A percentile compares a stretch with the other conserved stretches of the same genome.
Conservation (phyloP, 2,113 vertebrate genomes). For the Scophthalmus maximus region DNA sequence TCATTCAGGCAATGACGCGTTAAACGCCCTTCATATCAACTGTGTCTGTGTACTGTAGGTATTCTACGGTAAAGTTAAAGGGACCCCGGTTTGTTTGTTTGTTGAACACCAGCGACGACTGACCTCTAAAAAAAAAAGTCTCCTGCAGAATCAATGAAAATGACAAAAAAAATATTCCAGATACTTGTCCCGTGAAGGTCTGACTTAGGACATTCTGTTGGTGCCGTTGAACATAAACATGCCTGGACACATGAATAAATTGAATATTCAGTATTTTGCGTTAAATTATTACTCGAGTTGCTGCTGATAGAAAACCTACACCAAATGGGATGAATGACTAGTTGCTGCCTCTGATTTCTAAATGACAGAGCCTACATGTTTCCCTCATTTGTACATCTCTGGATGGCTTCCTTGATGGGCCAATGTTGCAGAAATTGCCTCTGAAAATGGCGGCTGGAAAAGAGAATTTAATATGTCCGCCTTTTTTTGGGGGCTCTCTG, state of each 20-base stretch:
- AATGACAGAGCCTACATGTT: conserved; percentile 21
- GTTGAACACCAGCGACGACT: not conserved
- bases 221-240: conserved; percentile 20
- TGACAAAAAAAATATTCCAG: not conserved
- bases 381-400: conserved; percentile 8
- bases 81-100: not conserved
- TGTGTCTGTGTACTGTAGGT: not conserved
- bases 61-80: conserved; percentile 1
- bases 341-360: conserved; percentile 24
- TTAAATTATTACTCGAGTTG: not conserved
- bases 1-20: conserved; percentile 15
- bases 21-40: not conserved
- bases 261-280: conserved; percentile 22
- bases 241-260: not conserved
- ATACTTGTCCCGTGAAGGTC: not conserved
- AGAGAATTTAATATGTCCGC: conserved; percentile 40
- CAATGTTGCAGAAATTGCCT: conserved; percentile 33
- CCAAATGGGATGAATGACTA: conserved; percentile 26
- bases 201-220: not conserved
- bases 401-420: conserved; percentile 19
- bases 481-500: conserved; percentile 36
- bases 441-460: conserved; percentile 76
- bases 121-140: not conserved
- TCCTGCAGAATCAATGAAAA: not conserved
- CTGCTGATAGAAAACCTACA: conserved; percentile 18